Evolutionary conservation across 2,797 vertebrate species (phyloP).

Genomic region (Phoebastria nigripes): DNA sequence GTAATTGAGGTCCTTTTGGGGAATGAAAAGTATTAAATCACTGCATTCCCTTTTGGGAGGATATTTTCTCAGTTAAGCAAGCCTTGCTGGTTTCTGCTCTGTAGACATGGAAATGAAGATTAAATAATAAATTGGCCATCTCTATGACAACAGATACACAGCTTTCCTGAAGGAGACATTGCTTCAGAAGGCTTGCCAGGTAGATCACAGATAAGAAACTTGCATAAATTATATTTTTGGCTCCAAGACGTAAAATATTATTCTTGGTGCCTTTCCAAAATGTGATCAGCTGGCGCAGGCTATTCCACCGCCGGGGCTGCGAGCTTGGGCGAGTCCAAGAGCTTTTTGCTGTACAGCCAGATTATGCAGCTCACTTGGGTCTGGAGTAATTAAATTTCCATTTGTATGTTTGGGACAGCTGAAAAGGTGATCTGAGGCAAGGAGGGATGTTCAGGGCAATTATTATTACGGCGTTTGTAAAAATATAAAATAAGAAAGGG

Average conservation of each 20-base stretch:
- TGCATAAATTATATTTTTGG: neutral
- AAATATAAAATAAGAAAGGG: neutral
- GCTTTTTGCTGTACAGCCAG: neutral
- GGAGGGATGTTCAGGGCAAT: neutral
- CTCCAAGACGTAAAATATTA: neutral
- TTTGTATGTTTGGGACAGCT: neutral
- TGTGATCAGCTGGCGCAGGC: neutral
- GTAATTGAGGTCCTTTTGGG: neutral
- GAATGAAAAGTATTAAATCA: neutral
- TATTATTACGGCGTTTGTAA: neutral
- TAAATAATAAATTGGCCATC: constrained; percentile 11
- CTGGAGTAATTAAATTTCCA: neutral
- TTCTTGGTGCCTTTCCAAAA: constrained; percentile 15
- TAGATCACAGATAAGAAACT: constrained; percentile 42
- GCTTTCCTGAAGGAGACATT: neutral
- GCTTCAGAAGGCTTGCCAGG: constrained; percentile 34
- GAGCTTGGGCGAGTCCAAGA: neutral
- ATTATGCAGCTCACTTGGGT: neutral
- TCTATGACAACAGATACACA: constrained; percentile 16
- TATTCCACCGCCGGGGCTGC: neutral
- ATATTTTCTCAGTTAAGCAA: constrained; percentile 30
- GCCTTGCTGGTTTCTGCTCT: neutral
- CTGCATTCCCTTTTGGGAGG: neutral
- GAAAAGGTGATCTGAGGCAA: constrained; percentile 33
- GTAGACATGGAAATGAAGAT: neutral